A percentile compares a stretch with the other conserved stretches of the same genome.
Conservation (phyloP, 1,140 invertebrate genomes). For the Brachionus rubens region DNA sequence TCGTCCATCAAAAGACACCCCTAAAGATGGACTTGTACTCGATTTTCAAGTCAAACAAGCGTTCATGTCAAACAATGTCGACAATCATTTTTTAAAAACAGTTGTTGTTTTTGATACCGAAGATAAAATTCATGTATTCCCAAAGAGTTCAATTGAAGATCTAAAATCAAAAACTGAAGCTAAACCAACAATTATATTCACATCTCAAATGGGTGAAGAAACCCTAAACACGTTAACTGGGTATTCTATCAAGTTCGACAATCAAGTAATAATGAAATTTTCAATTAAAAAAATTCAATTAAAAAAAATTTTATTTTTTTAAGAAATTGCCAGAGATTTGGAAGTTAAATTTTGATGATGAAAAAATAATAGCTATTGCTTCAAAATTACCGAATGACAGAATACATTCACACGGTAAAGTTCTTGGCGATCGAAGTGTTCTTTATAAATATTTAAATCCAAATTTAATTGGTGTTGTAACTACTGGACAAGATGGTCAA, state of each 20-base stretch:
- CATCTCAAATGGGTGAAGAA: neutral
- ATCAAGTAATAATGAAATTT: conserved; percentile 13
- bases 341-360: conserved; percentile 15
- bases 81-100: conserved; percentile 71
- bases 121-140: conserved; percentile 62
- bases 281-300: neutral
- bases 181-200: conserved; percentile 26
- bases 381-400: conserved; percentile 66
- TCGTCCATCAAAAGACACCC: conserved; percentile 49
- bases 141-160: neutral
- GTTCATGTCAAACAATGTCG: conserved; percentile 66
- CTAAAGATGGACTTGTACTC: conserved; percentile 60
- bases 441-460: conserved; percentile 98
- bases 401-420: conserved; percentile 90
- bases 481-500: conserved; percentile 71
- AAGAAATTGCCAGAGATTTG: conserved; percentile 14
- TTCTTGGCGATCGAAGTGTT: conserved; percentile 87
- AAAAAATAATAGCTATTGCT: conserved; percentile 27
- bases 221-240: conserved; percentile 5
- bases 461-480: conserved; percentile 82
- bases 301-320: neutral
- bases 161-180: neutral
- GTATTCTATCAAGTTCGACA: neutral
- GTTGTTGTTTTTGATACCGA: conserved; percentile 74
- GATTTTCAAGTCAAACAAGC: conserved; percentile 73